A percentile compares a stretch with the other conserved stretches of the same genome.
Evolutionary conservation across 1,140 invertebrate species (phyloP).

Genomic region (Solenopsis invicta): DNA sequence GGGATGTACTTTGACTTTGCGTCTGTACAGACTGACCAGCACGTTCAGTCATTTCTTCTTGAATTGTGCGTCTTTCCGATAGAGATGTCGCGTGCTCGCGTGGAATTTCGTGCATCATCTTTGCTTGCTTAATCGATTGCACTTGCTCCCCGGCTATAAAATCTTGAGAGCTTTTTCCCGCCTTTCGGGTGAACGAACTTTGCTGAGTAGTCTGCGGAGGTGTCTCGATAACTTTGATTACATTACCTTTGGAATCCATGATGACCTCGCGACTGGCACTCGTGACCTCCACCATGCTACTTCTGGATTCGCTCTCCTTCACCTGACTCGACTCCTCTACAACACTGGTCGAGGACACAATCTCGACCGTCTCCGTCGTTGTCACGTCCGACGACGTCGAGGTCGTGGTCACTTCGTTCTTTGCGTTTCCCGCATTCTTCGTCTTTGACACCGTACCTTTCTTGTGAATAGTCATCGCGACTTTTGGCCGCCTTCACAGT

Average conservation of each 20-base stretch:
- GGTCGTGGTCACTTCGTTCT: constrained; percentile 68
- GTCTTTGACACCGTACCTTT: constrained; percentile 51
- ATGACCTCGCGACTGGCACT: constrained; percentile 80
- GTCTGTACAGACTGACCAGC: constrained; percentile 15
- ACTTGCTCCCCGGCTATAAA: constrained; percentile 75
- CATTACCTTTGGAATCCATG: constrained; percentile 82
- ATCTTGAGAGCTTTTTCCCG: constrained; percentile 72
- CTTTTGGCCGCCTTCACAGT: background rate
- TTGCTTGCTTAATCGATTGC: constrained; percentile 68
- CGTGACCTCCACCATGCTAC: constrained; percentile 79
- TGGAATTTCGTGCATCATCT: constrained; percentile 29
- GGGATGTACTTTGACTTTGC: constrained; percentile 63
- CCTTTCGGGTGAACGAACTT: constrained; percentile 49
- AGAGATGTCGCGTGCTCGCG: constrained; percentile 4
- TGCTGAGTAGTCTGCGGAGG: constrained; percentile 67
- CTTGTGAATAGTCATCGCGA: constrained; percentile 69
- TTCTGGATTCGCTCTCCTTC: constrained; percentile 76
- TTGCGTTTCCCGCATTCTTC: constrained; percentile 65
- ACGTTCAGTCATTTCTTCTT: constrained; percentile 3
- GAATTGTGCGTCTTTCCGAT: background rate
- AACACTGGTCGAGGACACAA: constrained; percentile 79
- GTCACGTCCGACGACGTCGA: constrained; percentile 64
- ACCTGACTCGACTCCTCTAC: constrained; percentile 79
- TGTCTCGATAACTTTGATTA: constrained; percentile 79
- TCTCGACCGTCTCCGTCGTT: constrained; percentile 69